Evolutionary conservation across 2,888 invertebrate species (phyloP).

Genomic region (Catocala fraxini): DNA sequence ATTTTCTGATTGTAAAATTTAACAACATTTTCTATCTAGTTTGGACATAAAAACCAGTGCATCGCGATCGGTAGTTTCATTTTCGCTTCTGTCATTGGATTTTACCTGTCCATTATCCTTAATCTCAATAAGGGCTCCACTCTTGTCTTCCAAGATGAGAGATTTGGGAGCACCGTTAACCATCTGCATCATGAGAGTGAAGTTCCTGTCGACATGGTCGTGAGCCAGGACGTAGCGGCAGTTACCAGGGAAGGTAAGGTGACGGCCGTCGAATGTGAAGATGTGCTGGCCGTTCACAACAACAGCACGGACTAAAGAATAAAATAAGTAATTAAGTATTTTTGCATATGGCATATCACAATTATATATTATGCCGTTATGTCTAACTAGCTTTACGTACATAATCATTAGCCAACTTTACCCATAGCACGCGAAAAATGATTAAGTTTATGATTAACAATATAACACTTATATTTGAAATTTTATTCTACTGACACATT

Average conservation of each 20-base stretch:
- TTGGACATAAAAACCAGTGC: too few species aligned
- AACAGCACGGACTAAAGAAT: conserved; percentile 89
- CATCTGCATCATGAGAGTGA: conserved; percentile 92
- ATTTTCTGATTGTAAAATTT: too few species aligned
- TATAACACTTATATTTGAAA: too few species aligned
- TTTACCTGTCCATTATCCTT: conserved; percentile 89
- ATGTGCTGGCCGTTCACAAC: conserved; percentile 94
- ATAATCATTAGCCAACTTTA: too few species aligned
- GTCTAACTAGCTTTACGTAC: too few species aligned
- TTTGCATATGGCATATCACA: too few species aligned
- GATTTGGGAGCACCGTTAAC: conserved; percentile 90
- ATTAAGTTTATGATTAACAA: too few species aligned
- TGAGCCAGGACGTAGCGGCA: conserved; percentile 95
- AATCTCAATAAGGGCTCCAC: conserved; percentile 89
- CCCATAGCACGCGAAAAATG: too few species aligned
- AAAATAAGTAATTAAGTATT: neutral
- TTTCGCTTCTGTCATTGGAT: neutral
- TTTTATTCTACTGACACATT: too few species aligned
- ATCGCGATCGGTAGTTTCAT: too few species aligned
- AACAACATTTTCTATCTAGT: too few species aligned
- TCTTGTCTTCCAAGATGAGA: conserved; percentile 90
- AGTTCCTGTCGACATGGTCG: conserved; percentile 95
- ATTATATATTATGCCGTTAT: too few species aligned
- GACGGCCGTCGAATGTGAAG: conserved; percentile 95
- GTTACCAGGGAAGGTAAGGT: conserved; percentile 92